A percentile compares a stretch with the other conserved stretches of the same genome.
Evolutionary conservation across 2,888 invertebrate species (phyloP).

Genomic region (Lasioglossum figueresi): DNA sequence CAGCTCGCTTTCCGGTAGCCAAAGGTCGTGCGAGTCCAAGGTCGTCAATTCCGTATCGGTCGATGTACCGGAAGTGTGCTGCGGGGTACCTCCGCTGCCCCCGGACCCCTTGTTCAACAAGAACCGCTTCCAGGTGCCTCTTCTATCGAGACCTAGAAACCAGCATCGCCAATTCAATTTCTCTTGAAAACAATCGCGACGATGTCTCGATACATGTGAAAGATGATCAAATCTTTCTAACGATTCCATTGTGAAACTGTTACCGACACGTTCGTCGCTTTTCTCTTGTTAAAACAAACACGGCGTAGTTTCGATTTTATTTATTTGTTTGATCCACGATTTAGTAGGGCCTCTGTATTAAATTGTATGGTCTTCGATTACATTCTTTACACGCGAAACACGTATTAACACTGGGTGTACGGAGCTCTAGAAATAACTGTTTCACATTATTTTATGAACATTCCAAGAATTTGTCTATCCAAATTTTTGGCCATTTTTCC

Average conservation of each 20-base stretch:
- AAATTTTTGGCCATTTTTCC: too few species aligned
- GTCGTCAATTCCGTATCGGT: constrained; percentile 94
- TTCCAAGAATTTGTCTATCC: too few species aligned
- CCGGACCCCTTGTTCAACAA: constrained; percentile 83
- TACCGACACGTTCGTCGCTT: not conserved
- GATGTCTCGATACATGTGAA: not conserved
- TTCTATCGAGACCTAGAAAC: constrained; percentile 86
- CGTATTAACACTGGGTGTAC: not conserved
- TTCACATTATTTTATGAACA: too few species aligned
- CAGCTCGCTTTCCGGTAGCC: constrained; percentile 91
- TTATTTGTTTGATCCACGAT: not conserved
- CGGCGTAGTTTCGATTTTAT: not conserved
- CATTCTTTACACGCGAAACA: not conserved
- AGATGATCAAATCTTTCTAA: too few species aligned
- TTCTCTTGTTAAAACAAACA: not conserved
- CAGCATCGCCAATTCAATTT: not conserved
- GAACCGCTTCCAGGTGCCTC: constrained; percentile 91
- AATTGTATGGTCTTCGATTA: not conserved
- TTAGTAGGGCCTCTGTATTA: not conserved
- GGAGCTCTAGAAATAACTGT: too few species aligned
- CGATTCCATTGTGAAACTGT: too few species aligned
- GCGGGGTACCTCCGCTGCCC: constrained; percentile 85
- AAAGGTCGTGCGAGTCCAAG: constrained; percentile 92
- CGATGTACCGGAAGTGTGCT: constrained; percentile 90
- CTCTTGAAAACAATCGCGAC: not conserved